phyloP scores from a whole-genome alignment of 1,140 invertebrate genomes.

The Aphis gossypii region DNA sequence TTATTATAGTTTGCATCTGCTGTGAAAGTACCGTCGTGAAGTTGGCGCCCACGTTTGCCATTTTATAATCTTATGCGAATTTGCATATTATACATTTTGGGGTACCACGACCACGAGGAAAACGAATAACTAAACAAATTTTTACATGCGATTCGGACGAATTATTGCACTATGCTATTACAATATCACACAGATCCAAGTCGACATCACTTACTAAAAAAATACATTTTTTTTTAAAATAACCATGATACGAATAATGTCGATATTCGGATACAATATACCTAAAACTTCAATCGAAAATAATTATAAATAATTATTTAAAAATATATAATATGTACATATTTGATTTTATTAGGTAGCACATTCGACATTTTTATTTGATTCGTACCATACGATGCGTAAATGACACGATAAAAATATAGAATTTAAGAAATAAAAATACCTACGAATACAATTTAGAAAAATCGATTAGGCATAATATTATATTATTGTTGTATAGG shows the following conservation, averaged over 20 bases:
- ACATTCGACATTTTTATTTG: neutral
- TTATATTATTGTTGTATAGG: neutral
- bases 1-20: neutral
- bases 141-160: neutral
- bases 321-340: neutral
- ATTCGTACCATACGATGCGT: neutral
- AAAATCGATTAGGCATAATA: neutral
- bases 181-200: no score
- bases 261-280: neutral
- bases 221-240: no score
- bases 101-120: neutral
- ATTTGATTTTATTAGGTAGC: neutral
- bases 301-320: neutral
- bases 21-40: neutral
- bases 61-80: conserved; percentile 1
- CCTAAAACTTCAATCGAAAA: neutral
- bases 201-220: neutral
- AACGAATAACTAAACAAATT: neutral
- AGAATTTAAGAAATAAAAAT: neutral
- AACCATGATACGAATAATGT: neutral
- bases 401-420: neutral
- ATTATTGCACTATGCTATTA: neutral
- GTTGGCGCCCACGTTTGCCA: neutral
- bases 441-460: neutral
- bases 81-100: neutral